phyloP scores from a whole-genome alignment of 2,113 vertebrate genomes.

The Indicator maculatus region DNA sequence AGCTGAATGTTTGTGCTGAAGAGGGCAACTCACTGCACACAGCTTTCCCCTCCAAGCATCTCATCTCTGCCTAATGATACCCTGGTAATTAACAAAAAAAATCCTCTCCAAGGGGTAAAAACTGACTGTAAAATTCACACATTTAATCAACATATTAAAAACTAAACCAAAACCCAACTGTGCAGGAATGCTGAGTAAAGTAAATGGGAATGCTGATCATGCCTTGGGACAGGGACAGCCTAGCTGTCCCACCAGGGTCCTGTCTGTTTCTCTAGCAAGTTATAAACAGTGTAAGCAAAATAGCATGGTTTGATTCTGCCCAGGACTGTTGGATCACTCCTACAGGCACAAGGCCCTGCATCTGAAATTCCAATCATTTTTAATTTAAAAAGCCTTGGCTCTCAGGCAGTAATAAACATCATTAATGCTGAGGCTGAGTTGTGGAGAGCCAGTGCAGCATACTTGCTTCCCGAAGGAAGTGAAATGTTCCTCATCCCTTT shows the following conservation, averaged over 20 bases:
- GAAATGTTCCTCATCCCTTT: accelerated
- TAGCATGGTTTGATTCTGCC: not conserved
- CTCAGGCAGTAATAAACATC: not conserved
- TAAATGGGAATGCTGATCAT: not conserved
- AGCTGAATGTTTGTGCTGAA: not conserved
- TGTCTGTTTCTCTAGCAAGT: not conserved
- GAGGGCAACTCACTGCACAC: not conserved
- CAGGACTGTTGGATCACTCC: not conserved
- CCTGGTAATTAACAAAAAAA: not conserved
- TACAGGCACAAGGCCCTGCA: not conserved
- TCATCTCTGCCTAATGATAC: not conserved
- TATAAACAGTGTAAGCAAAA: not conserved
- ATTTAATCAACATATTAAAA: not conserved
- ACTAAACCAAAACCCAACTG: not conserved
- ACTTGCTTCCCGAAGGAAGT: not conserved
- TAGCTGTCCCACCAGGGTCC: not conserved
- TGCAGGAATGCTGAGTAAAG: not conserved
- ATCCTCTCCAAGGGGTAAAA: not conserved
- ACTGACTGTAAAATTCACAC: not conserved
- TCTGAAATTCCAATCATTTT: not conserved
- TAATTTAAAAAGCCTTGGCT: not conserved
- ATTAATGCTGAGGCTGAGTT: accelerated
- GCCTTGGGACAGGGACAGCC: not conserved
- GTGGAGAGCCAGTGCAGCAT: not conserved
- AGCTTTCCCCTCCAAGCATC: not conserved